phyloP scores from a whole-genome alignment of 2,888 invertebrate species.

The Smittia sp. region DNA sequence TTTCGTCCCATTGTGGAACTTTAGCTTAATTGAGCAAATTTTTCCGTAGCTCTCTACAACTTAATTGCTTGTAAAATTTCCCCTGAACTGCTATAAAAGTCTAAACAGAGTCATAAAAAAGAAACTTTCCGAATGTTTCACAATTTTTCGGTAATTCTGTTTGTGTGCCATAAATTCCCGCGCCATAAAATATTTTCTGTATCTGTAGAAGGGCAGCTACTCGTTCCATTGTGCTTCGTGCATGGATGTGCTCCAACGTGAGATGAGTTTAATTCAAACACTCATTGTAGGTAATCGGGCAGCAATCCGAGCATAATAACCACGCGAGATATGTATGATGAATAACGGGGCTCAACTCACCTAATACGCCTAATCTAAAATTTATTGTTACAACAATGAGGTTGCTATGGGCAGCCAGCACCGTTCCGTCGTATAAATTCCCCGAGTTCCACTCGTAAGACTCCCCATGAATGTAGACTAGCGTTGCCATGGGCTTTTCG shows the following conservation, averaged over 20 bases:
- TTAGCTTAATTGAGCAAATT: neutral
- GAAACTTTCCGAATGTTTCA: neutral
- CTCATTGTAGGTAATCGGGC: too few relatives aligned
- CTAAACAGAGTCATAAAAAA: neutral
- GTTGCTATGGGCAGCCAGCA: slow-evolving; percentile 86
- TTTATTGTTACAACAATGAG: slow-evolving; percentile 88
- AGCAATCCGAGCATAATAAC: neutral
- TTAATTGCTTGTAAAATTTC: slow-evolving; percentile 11
- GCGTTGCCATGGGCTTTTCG: slow-evolving; percentile 65
- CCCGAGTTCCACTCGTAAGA: slow-evolving; percentile 97
- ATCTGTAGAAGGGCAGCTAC: too few relatives aligned
- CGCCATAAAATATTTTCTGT: too few relatives aligned
- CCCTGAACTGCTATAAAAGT: neutral
- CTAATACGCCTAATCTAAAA: slow-evolving; percentile 84
- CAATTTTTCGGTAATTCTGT: neutral
- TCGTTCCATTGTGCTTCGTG: too few relatives aligned
- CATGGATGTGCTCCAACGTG: too few relatives aligned
- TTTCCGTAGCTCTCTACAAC: neutral
- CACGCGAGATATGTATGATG: neutral
- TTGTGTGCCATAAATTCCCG: neutral
- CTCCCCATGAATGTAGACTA: slow-evolving; percentile 91
- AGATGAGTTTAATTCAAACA: too few relatives aligned
- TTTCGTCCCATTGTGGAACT: too few relatives aligned
- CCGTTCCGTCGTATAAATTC: slow-evolving; percentile 95
- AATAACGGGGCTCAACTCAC: slow-evolving; percentile 55